A percentile compares a stretch with the other conserved stretches of the same genome.
phyloP scores from a whole-genome alignment of 1,140 invertebrate species.

The Meloidogyne exigua region DNA sequence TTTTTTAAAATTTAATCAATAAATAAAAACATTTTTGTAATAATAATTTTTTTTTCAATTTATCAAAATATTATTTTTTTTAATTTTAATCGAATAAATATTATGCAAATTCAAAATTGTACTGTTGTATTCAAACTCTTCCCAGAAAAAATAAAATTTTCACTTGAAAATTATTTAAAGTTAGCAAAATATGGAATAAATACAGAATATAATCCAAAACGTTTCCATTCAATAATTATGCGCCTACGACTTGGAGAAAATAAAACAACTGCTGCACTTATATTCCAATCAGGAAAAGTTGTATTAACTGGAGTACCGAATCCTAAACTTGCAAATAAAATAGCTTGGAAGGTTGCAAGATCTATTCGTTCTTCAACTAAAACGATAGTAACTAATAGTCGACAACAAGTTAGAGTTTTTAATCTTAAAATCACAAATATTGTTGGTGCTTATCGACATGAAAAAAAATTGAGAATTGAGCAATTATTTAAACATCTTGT shows the following conservation, averaged over 20 bases:
- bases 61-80: neutral
- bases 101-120: neutral
- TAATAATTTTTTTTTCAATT: neutral
- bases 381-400: neutral
- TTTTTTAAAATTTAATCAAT: no score
- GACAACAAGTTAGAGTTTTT: neutral
- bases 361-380: neutral
- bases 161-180: neutral
- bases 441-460: neutral
- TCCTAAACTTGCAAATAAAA: neutral
- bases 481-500: neutral
- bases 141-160: neutral
- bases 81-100: neutral
- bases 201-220: no score
- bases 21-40: no score
- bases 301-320: neutral
- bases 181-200: no score
- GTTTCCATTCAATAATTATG: constrained; percentile 11
- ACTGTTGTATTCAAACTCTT: constrained; percentile 10
- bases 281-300: neutral
- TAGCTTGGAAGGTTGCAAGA: neutral
- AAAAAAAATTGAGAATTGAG: neutral
- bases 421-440: neutral
- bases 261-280: no score
- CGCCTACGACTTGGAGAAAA: neutral